phyloP scores from a whole-genome alignment of 1,140 invertebrate species.

The Drosophila tropicalis region DNA sequence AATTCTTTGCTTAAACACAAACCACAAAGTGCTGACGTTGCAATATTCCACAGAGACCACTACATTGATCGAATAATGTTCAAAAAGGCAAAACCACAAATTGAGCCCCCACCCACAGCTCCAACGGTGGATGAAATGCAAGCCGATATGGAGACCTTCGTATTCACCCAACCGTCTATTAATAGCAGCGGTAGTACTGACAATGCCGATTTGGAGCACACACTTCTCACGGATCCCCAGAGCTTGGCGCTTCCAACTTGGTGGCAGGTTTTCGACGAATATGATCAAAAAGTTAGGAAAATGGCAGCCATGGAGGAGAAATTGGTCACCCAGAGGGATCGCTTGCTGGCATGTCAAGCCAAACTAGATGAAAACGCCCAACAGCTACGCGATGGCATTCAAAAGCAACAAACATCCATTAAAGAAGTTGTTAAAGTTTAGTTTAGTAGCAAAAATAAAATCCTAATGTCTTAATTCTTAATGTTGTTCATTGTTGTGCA shows the following conservation, averaged over 20 bases:
- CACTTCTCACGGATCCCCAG: constrained; percentile 53
- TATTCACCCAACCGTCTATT: constrained; percentile 34
- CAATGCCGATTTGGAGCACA: constrained; percentile 48
- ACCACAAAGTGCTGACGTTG: not conserved
- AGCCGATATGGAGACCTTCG: constrained; percentile 68
- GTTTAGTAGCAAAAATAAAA: not conserved
- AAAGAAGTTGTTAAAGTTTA: constrained; percentile 44
- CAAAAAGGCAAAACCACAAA: constrained; percentile 64
- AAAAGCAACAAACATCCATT: constrained; percentile 53
- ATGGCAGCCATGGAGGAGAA: constrained; percentile 35
- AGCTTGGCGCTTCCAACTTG: constrained; percentile 46
- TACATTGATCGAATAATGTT: constrained; percentile 50
- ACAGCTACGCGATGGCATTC: constrained; percentile 43
- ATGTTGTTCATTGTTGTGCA: too few relatives aligned
- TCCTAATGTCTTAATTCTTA: not conserved
- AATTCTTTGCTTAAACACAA: not conserved
- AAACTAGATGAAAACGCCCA: constrained; percentile 54
- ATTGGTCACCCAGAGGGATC: constrained; percentile 44
- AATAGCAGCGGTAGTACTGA: constrained; percentile 1
- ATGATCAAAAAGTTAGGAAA: constrained; percentile 60
- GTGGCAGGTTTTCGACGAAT: constrained; percentile 68
- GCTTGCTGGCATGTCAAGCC: constrained; percentile 42
- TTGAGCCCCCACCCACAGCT: constrained; percentile 56
- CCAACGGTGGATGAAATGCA: constrained; percentile 66
- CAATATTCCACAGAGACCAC: not conserved